Evolutionary conservation across 2,888 invertebrate genomes (phyloP).

Genomic region (Agriopis marginaria): DNA sequence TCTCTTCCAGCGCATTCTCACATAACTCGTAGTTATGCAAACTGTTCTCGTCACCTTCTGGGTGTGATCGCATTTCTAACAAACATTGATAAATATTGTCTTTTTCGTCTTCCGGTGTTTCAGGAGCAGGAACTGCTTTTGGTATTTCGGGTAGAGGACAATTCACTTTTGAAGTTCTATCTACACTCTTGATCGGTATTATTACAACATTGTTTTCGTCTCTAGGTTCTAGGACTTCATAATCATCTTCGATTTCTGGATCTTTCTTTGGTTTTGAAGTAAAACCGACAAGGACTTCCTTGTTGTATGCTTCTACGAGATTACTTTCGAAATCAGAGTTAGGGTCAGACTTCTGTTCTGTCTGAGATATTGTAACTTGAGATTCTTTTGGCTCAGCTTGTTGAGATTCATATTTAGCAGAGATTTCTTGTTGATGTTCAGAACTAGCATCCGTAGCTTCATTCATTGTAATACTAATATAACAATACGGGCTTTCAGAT

Average conservation of each 20-base stretch:
- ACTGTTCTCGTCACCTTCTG: constrained; percentile 81
- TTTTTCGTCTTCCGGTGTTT: constrained; percentile 51
- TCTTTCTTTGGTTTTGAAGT: constrained; percentile 67
- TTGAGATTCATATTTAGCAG: constrained; percentile 63
- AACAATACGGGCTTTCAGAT: constrained; percentile 72
- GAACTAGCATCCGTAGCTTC: constrained; percentile 56
- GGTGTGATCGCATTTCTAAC: constrained; percentile 79
- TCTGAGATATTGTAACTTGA: constrained; percentile 63
- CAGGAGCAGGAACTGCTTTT: constrained; percentile 53
- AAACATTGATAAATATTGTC: constrained; percentile 81
- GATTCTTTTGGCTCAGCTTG: constrained; percentile 53
- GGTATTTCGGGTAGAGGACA: constrained; percentile 84
- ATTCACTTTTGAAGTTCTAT: constrained; percentile 75
- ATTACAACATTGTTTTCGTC: constrained; percentile 68
- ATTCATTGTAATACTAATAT: constrained; percentile 66
- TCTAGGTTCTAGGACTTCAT: constrained; percentile 78
- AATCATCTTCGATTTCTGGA: constrained; percentile 72
- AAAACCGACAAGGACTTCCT: constrained; percentile 73
- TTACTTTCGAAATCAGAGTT: constrained; percentile 78
- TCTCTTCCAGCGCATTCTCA: constrained; percentile 73
- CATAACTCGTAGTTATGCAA: constrained; percentile 85
- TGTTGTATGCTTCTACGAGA: constrained; percentile 79
- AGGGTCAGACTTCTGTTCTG: constrained; percentile 51
- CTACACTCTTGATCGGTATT: constrained; percentile 69
- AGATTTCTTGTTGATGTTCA: constrained; percentile 55